phyloP scores from a whole-genome alignment of 2,888 invertebrate genomes.

The Brachylomia viminalis region DNA sequence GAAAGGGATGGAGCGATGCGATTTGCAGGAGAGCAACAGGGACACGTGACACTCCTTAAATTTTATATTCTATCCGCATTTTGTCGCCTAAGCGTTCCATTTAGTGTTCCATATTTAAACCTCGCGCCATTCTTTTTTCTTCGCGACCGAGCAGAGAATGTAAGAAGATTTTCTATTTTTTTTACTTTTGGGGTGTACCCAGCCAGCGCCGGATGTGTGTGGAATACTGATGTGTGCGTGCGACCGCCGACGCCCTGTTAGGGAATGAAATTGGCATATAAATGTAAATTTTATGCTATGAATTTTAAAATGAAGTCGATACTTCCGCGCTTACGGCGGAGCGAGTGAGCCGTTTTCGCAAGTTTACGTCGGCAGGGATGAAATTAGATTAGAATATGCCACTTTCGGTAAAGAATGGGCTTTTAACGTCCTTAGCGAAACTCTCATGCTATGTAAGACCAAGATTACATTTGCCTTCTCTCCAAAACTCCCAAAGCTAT shows the following conservation, averaged over 20 bases:
- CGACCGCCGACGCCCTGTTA: conserved; percentile 88
- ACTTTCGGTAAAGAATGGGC: conserved; percentile 83
- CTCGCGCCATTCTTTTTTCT: conserved; percentile 87
- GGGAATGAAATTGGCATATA: conserved; percentile 91
- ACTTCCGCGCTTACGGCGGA: conserved; percentile 85
- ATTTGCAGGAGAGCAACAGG: conserved; percentile 74
- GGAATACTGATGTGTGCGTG: conserved; percentile 90
- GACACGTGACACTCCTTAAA: conserved; percentile 84
- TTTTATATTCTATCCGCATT: conserved; percentile 91
- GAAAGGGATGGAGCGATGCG: conserved; percentile 77
- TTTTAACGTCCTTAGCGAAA: conserved; percentile 77
- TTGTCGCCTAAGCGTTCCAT: conserved; percentile 91
- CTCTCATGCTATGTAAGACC: conserved; percentile 45
- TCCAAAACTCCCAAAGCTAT: conserved; percentile 36
- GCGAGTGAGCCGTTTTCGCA: conserved; percentile 81
- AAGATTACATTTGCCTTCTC: conserved; percentile 54
- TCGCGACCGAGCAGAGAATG: conserved; percentile 84
- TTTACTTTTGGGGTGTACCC: conserved; percentile 83
- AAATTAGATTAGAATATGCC: conserved; percentile 88
- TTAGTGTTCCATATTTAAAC: conserved; percentile 91
- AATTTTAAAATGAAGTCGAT: conserved; percentile 91
- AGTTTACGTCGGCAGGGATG: conserved; percentile 84
- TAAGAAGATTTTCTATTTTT: conserved; percentile 83
- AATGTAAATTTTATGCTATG: conserved; percentile 91
- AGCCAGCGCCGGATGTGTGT: conserved; percentile 82